A percentile compares a stretch with the other conserved stretches of the same genome.
Conservation (phyloP, 2,113 vertebrate species). For the Mormyrus iriodes region DNA sequence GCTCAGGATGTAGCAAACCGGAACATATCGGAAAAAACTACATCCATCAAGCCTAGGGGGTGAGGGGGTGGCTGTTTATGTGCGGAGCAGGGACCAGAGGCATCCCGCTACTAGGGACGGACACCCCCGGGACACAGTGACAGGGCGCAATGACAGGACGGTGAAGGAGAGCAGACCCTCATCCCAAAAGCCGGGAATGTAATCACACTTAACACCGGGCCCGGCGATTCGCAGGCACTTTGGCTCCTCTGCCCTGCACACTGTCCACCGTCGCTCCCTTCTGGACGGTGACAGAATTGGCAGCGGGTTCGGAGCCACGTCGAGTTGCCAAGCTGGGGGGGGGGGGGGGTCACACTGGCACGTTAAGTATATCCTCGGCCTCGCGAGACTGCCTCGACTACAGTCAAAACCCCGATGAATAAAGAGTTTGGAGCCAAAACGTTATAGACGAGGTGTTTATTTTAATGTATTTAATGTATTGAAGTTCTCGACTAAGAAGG, state of each 20-base stretch:
- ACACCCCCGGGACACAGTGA: slow-evolving; percentile 56
- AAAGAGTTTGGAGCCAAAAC: not conserved
- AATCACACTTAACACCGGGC: slow-evolving; percentile 84
- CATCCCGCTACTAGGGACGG: not conserved
- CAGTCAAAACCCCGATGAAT: not conserved
- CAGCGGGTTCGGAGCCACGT: slow-evolving; percentile 67
- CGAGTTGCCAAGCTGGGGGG: slow-evolving; percentile 73
- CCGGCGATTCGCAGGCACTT: slow-evolving; percentile 79
- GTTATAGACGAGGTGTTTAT: not conserved
- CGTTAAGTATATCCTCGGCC: not conserved
- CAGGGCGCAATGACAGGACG: slow-evolving; percentile 78
- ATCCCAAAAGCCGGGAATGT: slow-evolving; percentile 77
- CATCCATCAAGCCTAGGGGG: not conserved
- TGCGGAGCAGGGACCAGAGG: not conserved
- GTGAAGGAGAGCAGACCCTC: slow-evolving; percentile 80
- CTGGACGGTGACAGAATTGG: slow-evolving; percentile 81
- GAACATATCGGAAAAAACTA: not conserved
- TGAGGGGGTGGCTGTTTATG: not conserved
- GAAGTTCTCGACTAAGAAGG: not conserved
- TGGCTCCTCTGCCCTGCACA: slow-evolving; percentile 69
- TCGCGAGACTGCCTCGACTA: not conserved
- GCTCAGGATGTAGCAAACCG: not conserved
- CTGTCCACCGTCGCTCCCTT: slow-evolving; percentile 73
- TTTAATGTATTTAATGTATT: not conserved
- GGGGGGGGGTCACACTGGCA: slow-evolving; percentile 32